Evolutionary conservation across 2,797 vertebrate species (phyloP), one percentile per base, ranked within the genome.

Genomic region (Trematomus bernacchii): DNA sequence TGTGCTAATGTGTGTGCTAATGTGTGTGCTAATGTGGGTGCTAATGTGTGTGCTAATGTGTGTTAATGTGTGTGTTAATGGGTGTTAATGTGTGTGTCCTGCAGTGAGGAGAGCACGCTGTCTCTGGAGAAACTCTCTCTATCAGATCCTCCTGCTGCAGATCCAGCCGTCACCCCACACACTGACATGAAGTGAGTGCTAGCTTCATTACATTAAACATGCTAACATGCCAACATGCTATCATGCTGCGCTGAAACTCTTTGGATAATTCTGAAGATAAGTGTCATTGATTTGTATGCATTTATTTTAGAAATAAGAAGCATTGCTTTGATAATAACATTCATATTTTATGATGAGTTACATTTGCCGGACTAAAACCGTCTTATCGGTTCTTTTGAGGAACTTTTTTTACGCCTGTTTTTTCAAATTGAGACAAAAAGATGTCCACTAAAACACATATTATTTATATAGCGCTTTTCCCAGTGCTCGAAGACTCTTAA

Each of bases 91-190:
- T 73, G 2, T 76, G 12, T 79, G 37, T 80, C 30, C 47, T 40
- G 48, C 84, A 95, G 94, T 61, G 94, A 94, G 89, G 93, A 90
- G 72, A 88, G 66, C 79, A 80, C 76, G 0, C 81, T 89, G 61
- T 91, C 93, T 59, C 84, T 96, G 88, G 93, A 95, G 84, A 95
- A 95, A 83, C 94, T 95, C 14, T 92, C 89, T 44, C 88, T 95
- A 75, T 87, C 91, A 4, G 95, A 95, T 37, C 70, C 87, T 76
- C 85, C 84, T 33, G 76, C 82, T 3, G 89, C 85, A 13, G 80
- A 79, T 23, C 76, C 66, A 13, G 69, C 69, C 30, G 70, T 40
- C 44, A 42, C 79, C 83, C 42, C 82, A 52, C 90, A 74, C 83
- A 85, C 82, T 1, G 91, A 94, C 71, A 93, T 86, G 66, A 94